Evolutionary conservation across 2,797 vertebrate genomes (phyloP), one percentile per base, ranked within the genome.

Genomic region (Odontamblyopus rebecca): DNA sequence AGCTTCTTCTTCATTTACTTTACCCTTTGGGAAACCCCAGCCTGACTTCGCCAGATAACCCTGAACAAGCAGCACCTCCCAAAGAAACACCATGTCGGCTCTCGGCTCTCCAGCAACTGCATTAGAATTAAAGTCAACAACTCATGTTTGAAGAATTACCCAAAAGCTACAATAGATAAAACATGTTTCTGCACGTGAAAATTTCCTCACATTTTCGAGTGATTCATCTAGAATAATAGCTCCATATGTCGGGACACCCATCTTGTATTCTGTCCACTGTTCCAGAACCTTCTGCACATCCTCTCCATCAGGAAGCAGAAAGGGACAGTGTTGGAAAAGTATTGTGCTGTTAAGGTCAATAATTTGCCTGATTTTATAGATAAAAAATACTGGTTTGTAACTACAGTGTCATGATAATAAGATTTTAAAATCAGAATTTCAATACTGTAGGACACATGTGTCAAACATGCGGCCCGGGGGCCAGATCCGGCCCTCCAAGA

Each of bases 191-290:
- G 15, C 15, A 61, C 19, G 60, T 35, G 6, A 62, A 41, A 23
- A n/a, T 4, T 4, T 1, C 94, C 97, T 95, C 87, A 97, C 97
- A 82, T 96, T 95, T 92, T 98, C 97, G 81, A 97, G 93, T 2
- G 95, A 93, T 87, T 98, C 97, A 88, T 99, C 97, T 0, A 99
- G 93, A 89, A 99, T 99, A 91, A 99, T 99, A 41, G 98, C 98
- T 86, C 98, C 98, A 73, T 97, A 99, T 0, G 98, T 99, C n/a
- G 98, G 98, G 18, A 99, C 98, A 69, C 98, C 98, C 97, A 99
- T 98, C 93, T 99, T 99, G 82, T 99, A 99, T 83, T 99, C 98
- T 89, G 99, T 99, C 98, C 98, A 99, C 71, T 97, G 95, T 41
- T 99, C 97, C 65, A 99, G 93, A 87, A 99, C 94, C 71, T 96